Evolutionary conservation across 2,797 vertebrate species (phyloP).

Genomic region (Lepidocolaptes lacrymiger): DNA sequence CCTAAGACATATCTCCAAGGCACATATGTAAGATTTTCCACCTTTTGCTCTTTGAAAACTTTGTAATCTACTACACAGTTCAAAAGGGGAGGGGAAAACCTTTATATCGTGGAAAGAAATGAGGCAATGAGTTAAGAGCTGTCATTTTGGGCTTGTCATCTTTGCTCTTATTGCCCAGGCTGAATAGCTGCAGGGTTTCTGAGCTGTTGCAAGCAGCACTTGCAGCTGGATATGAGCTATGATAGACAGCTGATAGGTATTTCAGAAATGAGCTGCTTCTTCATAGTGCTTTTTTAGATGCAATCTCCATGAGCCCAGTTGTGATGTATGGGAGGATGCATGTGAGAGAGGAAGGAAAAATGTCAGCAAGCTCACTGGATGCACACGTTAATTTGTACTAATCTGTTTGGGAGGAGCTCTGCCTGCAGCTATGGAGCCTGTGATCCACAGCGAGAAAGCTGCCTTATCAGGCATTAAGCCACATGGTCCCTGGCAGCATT

Average conservation of each 20-base stretch:
- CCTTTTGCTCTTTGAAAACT: not conserved
- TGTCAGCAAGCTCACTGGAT: not conserved
- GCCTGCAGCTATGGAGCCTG: not conserved
- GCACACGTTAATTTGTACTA: not conserved
- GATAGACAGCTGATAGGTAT: not conserved
- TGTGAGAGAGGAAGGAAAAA: not conserved
- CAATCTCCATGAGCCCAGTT: not conserved
- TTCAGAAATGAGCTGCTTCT: not conserved
- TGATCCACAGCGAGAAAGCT: not conserved
- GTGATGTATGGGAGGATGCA: accelerated
- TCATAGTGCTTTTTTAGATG: not conserved
- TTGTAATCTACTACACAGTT: not conserved
- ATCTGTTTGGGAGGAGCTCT: not conserved
- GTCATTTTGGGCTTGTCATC: not conserved
- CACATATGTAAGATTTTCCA: not conserved
- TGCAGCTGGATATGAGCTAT: not conserved
- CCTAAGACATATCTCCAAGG: not conserved
- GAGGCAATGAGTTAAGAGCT: not conserved
- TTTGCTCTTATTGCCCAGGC: not conserved
- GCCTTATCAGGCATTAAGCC: not conserved
- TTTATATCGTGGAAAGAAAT: not conserved
- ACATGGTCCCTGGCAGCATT: not conserved
- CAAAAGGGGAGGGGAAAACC: not conserved
- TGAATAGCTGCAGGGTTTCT: not conserved
- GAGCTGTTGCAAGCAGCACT: not conserved